phyloP scores from a whole-genome alignment of 2,113 vertebrate genomes.

The Fregata magnificens region DNA sequence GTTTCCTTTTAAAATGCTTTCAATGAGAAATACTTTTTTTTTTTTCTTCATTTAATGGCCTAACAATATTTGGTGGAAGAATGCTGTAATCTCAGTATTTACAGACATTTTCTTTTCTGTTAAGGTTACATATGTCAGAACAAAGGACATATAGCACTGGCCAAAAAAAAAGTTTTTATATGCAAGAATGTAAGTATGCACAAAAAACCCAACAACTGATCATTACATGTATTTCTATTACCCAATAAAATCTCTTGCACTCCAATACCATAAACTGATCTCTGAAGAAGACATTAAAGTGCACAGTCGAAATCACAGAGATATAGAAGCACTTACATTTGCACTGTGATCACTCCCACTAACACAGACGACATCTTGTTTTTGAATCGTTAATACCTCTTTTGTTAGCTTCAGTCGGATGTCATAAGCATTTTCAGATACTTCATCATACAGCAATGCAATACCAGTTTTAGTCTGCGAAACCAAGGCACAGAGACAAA shows the following conservation, averaged over 20 bases:
- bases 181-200: background rate
- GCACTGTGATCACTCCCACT: conserved; percentile 77
- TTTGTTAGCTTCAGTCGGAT: conserved; percentile 88
- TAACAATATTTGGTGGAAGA: background rate
- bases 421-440: conserved; percentile 84
- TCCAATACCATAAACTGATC: background rate
- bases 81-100: background rate
- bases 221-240: background rate
- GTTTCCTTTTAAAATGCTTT: background rate
- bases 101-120: background rate
- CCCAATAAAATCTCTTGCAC: background rate
- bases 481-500: conserved; percentile 11
- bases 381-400: conserved; percentile 90
- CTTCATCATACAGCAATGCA: conserved; percentile 83
- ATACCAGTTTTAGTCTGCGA: conserved; percentile 88
- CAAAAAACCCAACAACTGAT: background rate
- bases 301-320: background rate
- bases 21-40: background rate
- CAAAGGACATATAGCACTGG: background rate
- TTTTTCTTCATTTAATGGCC: background rate
- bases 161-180: background rate
- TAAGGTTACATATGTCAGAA: background rate
- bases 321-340: conserved; percentile 87
- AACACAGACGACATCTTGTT: conserved; percentile 89
- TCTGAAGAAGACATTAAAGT: background rate